Base-by-base conservation (phyloP, 2,113 vertebrate genomes). In the Setophaga petechia region DNA sequence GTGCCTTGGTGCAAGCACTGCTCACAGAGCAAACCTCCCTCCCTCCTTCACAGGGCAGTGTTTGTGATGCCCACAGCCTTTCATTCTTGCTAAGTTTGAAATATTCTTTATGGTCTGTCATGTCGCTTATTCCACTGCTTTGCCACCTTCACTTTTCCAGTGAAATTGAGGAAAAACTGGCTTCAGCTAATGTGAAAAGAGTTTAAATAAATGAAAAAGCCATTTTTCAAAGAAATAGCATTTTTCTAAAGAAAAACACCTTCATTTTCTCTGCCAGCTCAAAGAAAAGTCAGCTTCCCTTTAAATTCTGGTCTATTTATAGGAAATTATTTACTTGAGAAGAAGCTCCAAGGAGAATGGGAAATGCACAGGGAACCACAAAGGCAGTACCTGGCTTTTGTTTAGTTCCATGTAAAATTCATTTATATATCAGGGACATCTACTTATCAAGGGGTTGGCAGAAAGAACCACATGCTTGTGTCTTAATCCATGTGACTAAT, bases 31-130 rank as follows among this genome's bases (percentile, higher is more conserved):
- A 4, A 75, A 33, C 5, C 17, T 47, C 28, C 46, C 58, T 55
- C 22, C 39, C 28, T 49, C 66, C 21, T 11, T 15, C 69, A 6
- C 61, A 39, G 22, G 47, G 73, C 5, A 89, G 11, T 31, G 5
- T n/a, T 79, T 27, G 47, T 1, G 1, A 4, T 65, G 37, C 65
- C 41, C 62, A 25, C 2, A 11, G 30, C 21, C 30, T 71, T 68
- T 43, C 24, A 14, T 31, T 68, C 55, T 61, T 81, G 24, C 46
- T 6, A 31, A 23, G 30, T 81, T 87, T 35, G 58, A 72, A 83
- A 61, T 65, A 3, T 0, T 57, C 12, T 52, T 80, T 63, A 12
- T 9, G 12, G 28, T 21, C 2, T 28, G 3, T 55, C 15, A 1
- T 15, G 27, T 15, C 44, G 79, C 10, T 88, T 73, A 10, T 86